These are phyloP conservation scores for Microtus pennsylvanicus DNA, from an alignment of 2,113 vertebrate genomes.

Conservation along the genomic window DNA sequence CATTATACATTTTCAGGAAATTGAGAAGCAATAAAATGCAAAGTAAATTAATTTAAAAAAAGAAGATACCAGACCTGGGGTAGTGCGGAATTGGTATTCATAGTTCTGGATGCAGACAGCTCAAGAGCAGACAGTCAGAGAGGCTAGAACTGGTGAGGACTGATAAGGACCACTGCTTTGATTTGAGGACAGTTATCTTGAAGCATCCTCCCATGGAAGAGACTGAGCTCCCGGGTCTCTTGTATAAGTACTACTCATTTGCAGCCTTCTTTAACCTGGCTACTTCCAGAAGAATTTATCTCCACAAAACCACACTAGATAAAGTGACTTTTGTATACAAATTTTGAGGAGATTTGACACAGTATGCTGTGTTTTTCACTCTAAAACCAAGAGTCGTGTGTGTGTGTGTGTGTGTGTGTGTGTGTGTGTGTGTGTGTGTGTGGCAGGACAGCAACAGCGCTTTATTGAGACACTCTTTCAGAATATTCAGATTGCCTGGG, in stretches of 20 bases:
- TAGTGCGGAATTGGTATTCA: neutral
- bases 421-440: too few species aligned
- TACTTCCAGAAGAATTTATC: neutral
- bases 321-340: too few species aligned
- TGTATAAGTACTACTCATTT: neutral
- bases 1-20: neutral
- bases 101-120: neutral
- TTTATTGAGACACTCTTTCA: neutral
- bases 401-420: too few species aligned
- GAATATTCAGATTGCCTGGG: neutral
- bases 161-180: neutral
- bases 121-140: too few species aligned
- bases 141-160: neutral
- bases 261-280: neutral
- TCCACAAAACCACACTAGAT: neutral
- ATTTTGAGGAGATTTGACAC: neutral
- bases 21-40: neutral
- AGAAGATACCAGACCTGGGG: rapidly evolving
- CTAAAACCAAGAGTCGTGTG: neutral
- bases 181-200: neutral
- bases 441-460: neutral
- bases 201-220: neutral
- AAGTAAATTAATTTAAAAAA: neutral
- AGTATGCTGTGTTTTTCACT: neutral
- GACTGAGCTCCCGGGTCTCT: neutral